Conservation (phyloP, 2,113 vertebrate species). For the Prinia subflava region DNA sequence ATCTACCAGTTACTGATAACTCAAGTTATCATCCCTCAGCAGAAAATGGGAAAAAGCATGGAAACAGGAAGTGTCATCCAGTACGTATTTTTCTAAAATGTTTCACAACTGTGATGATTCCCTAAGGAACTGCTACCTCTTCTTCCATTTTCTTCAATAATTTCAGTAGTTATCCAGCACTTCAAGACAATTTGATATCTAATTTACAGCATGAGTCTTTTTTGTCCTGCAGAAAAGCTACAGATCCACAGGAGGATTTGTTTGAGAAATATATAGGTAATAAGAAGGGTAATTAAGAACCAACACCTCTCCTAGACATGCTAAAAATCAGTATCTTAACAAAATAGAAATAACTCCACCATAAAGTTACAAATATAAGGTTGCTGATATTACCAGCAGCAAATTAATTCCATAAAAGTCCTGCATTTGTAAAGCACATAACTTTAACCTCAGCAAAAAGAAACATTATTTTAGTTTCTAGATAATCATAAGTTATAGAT, state of each 20-base stretch:
- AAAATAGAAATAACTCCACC: not conserved
- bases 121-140: not conserved
- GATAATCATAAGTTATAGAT: not conserved
- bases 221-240: not conserved
- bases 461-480: not conserved
- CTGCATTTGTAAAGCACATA: not conserved
- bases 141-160: not conserved
- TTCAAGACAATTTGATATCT: not conserved
- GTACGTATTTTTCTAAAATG: not conserved
- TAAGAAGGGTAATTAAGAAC: not conserved
- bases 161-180: not conserved
- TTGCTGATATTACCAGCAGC: not conserved
- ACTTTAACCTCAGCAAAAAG: not conserved
- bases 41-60: not conserved
- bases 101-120: not conserved
- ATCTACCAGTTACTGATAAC: not conserved
- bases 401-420: not conserved
- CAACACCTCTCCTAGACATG: not conserved
- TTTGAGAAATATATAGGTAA: not conserved
- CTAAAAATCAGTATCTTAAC: not conserved
- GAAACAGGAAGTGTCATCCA: not conserved
- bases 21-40: not conserved
- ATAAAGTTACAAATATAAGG: not conserved
- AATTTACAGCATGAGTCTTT: not conserved
- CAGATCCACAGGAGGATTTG: not conserved